Percentiles rank a stretch among this genome's conserved stretches.
Conservation (phyloP, 2,888 invertebrate species). For the Osedax frankpressi region DNA sequence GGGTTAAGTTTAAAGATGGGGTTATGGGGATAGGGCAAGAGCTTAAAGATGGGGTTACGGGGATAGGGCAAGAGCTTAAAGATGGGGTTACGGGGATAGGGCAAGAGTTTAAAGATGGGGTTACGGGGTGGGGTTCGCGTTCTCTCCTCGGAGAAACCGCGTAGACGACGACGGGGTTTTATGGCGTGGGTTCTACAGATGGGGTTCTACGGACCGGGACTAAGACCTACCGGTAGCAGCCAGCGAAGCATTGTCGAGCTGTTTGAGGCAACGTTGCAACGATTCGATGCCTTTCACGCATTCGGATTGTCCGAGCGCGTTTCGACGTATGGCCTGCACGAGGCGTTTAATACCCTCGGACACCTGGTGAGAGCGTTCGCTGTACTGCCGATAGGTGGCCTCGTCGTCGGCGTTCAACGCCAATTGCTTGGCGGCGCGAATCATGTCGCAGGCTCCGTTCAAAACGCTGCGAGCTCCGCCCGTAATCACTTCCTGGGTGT, state of each 20-base stretch:
- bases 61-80: too few relatives aligned
- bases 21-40: too few relatives aligned
- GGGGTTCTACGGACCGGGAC: too few relatives aligned
- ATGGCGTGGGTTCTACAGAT: too few relatives aligned
- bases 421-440: constrained; percentile 74
- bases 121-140: too few relatives aligned
- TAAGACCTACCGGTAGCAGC: constrained; percentile 61
- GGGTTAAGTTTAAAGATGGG: too few relatives aligned
- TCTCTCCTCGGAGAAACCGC: too few relatives aligned
- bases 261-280: constrained; percentile 61
- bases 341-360: constrained; percentile 90
- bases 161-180: too few relatives aligned
- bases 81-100: too few relatives aligned
- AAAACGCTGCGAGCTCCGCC: constrained; percentile 66
- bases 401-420: constrained; percentile 80
- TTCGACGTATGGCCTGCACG: constrained; percentile 80
- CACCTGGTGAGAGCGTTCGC: constrained; percentile 82
- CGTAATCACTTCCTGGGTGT: constrained; percentile 74
- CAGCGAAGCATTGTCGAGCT: constrained; percentile 73
- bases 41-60: too few relatives aligned
- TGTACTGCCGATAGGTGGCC: constrained; percentile 81
- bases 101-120: too few relatives aligned
- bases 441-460: constrained; percentile 76
- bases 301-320: constrained; percentile 88
- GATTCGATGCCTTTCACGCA: constrained; percentile 71